Conservation (phyloP, 2,113 vertebrate genomes). For the Mormyrus lacerda region DNA sequence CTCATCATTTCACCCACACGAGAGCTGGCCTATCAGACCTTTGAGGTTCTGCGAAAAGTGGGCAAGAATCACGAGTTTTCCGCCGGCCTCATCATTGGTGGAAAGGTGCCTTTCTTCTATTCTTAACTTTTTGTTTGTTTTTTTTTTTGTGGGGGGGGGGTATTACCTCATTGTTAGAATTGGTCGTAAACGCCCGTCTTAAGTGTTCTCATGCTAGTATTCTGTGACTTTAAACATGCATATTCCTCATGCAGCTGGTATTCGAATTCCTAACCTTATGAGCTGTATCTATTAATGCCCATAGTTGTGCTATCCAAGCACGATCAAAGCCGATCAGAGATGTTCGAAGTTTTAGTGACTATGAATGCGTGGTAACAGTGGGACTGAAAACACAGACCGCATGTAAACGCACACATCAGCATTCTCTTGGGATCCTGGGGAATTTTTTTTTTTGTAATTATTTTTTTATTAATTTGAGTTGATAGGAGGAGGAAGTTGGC, state of each 20-base stretch:
- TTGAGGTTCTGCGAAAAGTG: constrained; percentile 83
- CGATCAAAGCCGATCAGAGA: not conserved
- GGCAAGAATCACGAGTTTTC: constrained; percentile 95
- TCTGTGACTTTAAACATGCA: not conserved
- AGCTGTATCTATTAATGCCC: not conserved
- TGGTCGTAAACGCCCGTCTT: not conserved
- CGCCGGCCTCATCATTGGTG: constrained; percentile 90
- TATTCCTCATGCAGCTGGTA: not conserved
- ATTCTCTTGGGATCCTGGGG: not conserved
- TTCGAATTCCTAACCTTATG: not conserved
- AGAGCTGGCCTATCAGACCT: constrained; percentile 93
- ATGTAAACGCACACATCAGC: not conserved
- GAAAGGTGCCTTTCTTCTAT: constrained; percentile 63
- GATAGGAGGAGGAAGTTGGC: not conserved
- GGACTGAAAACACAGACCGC: not conserved
- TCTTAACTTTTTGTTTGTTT: not conserved
- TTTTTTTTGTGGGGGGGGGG: too few species aligned
- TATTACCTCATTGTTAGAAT: not conserved
- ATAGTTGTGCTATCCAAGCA: not conserved
- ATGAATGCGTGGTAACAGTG: not conserved
- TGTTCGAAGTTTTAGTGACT: not conserved
- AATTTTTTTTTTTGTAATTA: not conserved
- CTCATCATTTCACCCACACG: constrained; percentile 90
- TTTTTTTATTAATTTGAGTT: not conserved
- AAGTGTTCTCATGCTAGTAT: not conserved